Evolutionary conservation across 2,797 vertebrate genomes (phyloP).

Genomic region (Siniperca undulata): DNA sequence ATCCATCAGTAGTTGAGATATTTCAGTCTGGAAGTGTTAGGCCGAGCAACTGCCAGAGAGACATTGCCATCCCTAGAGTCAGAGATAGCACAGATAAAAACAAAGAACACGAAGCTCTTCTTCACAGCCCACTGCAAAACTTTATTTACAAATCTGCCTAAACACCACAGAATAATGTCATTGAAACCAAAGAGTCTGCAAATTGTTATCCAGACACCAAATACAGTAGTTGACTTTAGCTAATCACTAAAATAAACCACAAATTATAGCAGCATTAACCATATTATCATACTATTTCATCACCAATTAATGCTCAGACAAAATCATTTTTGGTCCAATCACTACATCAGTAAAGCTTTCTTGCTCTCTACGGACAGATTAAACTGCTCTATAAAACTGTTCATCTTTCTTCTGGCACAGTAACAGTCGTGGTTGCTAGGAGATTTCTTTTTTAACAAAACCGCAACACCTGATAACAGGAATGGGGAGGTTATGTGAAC

Average conservation of each 20-base stretch:
- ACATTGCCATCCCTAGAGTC: background rate
- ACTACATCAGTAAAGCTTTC: background rate
- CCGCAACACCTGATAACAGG: slow-evolving; percentile 19
- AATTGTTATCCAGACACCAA: background rate
- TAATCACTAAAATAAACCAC: background rate
- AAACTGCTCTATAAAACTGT: background rate
- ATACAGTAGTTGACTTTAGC: background rate
- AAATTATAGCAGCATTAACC: background rate
- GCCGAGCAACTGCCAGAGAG: background rate
- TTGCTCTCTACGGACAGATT: background rate
- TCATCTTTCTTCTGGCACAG: slow-evolving; percentile 6
- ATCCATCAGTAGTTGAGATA: background rate
- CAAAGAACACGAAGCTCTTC: background rate
- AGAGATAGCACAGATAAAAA: background rate
- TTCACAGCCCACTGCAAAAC: background rate
- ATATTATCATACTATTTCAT: background rate
- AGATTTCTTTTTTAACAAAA: slow-evolving; percentile 21
- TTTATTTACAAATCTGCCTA: background rate
- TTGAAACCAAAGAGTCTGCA: background rate
- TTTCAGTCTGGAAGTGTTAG: background rate
- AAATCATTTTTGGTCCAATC: background rate
- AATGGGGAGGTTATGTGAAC: slow-evolving; percentile 19
- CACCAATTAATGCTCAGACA: background rate
- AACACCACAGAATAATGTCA: background rate
- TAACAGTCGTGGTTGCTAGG: slow-evolving; percentile 25